Evolutionary conservation across 2,888 invertebrate genomes (phyloP), one percentile per base, ranked within the genome.

Genomic region (Drosophila falleni): DNA sequence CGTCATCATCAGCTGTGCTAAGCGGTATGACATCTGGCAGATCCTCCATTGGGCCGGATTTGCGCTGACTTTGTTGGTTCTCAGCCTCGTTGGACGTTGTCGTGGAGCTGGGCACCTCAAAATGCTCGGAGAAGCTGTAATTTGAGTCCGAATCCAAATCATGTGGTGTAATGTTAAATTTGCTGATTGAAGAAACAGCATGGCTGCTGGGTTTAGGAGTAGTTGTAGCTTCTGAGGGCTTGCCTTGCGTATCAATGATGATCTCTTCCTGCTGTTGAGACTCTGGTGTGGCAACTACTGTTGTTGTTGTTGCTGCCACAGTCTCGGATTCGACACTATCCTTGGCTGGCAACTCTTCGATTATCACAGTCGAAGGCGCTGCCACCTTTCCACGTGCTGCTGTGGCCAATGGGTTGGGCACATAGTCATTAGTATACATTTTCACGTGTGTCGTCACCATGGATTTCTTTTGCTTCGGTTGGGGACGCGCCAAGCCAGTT

Each of bases 61-160:
- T 71, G 0, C 8, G n/a, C 5, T 15, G 46, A 11, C 3, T 11
- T 11, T 15, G 31, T 11, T 19, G 5, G 16, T 23, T 44, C 16
- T 46, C 56, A 8, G 33, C 41, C 1, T 47, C 62, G 39, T 54
- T 73, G 15, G 51, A 8, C 3, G 35, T 42, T 0, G 71, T 63
- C 4, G 80, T 79, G 29, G 78, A 78, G 10, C 82, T 71, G 2
- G 84, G 74, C 44, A 81, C 39, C 68, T 90, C 91, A 59, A 92
- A 92, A 66, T 92, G 93, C 55, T 93, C 93, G 1, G 93, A 92
- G 58, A 92, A 92, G 60, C 92, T 92, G 61, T 92, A 93, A 70
- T 93, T 92, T 0, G 92, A 92, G 67, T 93, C 93, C 0, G 92
- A 91, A 61, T 92, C 93, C 15, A 88, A 35, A 9, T 76, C 83